Base-by-base conservation (phyloP, 2,797 vertebrate genomes). In the Pipistrellus pygmaeus region DNA sequence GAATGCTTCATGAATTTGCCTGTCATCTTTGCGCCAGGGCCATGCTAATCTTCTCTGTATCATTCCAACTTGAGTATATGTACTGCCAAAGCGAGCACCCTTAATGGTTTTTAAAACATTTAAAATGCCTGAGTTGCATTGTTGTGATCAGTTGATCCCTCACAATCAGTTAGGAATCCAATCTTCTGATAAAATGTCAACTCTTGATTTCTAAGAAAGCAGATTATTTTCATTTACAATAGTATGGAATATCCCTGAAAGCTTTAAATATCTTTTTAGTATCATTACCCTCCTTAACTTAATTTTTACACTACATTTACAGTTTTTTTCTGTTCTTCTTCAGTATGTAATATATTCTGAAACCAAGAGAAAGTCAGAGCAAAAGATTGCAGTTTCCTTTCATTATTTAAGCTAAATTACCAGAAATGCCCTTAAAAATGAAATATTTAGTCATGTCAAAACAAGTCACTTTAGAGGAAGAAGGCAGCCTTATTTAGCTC, bases 381-480 rank as follows among this genome's bases (percentile, higher is more conserved):
- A 66, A 60, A 92, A 38, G 55, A 23, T 13, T 75, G 44, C 66
- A 69, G 44, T 77, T 95, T 86, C 77, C 53, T 92, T 66, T 72
- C 27, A 78, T 80, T 95, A 88, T 62, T 92, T 48, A 57, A 71
- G 38, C 41, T 89, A 66, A 89, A 62, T 93, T 81, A 88, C 71
- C 32, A 89, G 91, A 85, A 93, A 53, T 73, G 13, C 62, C 69
- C 71, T 88, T 90, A 51, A 57, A 85, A 64, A 88, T 92, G 85
- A 78, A 72, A 21, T 78, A 62, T 81, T 62, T 72, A 87, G 77
- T 96, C 32, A 68, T 18, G 77, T 92, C 51, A 68, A 84, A 75
- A 78, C 38, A 35, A 53, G n/a, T 53, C 13, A 41, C 1, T 44
- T 41, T 60, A 82, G 72, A 96, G 64, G 73, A 60, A 80, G 68